Percentiles rank a stretch among this genome's conserved stretches.
phyloP scores from a whole-genome alignment of 2,797 vertebrate genomes.

The Tauraco hartlaubi region DNA sequence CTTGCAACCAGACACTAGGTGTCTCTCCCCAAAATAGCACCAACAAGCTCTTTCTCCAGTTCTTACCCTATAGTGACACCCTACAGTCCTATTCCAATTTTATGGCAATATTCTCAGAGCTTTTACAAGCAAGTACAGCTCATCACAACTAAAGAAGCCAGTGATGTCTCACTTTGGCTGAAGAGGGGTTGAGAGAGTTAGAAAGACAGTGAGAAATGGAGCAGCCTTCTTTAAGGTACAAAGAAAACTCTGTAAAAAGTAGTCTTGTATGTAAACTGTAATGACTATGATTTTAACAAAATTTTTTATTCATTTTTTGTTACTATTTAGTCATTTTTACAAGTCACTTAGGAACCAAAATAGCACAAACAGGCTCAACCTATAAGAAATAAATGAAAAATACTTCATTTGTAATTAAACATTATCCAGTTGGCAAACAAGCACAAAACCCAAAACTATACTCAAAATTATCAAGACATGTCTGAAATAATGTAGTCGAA shows the following conservation, averaged over 20 bases:
- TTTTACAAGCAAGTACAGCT: background rate
- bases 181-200: background rate
- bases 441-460: background rate
- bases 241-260: background rate
- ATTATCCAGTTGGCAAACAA: background rate
- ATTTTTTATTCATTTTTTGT: background rate
- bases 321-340: background rate
- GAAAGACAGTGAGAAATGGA: background rate
- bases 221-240: background rate
- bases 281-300: background rate
- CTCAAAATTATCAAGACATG: background rate
- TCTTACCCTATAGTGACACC: background rate
- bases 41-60: background rate
- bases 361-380: background rate
- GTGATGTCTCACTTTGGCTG: background rate
- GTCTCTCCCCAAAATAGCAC: background rate
- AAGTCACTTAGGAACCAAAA: background rate
- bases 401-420: background rate
- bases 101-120: rapidly evolving
- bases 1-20: background rate
- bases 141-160: background rate
- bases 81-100: background rate
- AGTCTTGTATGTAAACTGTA: background rate
- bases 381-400: background rate
- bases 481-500: background rate